Percentiles rank a stretch among this genome's conserved stretches.
Evolutionary conservation across 53 echinoderm and acorn worm species (phyloP).

Genomic region (Mesocentrotus franciscanus): DNA sequence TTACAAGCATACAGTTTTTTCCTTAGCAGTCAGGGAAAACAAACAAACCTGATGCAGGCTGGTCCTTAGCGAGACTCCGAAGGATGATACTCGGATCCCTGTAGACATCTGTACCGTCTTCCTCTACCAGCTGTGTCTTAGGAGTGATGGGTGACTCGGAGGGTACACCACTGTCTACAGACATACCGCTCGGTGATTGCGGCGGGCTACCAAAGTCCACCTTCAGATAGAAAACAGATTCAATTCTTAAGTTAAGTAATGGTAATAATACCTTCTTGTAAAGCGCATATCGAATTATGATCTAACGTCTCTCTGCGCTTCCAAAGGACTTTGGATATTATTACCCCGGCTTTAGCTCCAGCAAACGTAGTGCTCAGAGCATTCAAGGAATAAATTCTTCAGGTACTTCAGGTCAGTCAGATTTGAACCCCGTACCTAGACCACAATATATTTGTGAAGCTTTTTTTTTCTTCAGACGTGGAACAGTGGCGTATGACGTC

Average conservation of each 20-base stretch:
- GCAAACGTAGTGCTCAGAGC: too few species aligned
- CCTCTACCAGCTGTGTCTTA: neutral
- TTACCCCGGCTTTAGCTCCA: too few species aligned
- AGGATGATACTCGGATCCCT: constrained; percentile 60
- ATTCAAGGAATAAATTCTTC: too few species aligned
- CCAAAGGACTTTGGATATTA: too few species aligned
- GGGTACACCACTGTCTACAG: constrained; percentile 60
- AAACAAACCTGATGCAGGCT: neutral
- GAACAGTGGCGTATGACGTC: neutral
- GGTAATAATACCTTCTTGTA: neutral
- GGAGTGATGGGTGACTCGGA: constrained; percentile 12
- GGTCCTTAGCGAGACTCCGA: constrained; percentile 21
- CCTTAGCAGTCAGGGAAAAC: too few species aligned
- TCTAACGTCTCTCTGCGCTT: too few species aligned
- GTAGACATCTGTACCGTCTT: neutral
- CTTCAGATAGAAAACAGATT: neutral
- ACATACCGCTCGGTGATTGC: constrained; percentile 59
- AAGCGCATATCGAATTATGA: too few species aligned
- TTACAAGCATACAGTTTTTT: too few species aligned
- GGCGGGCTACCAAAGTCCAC: constrained; percentile 61
- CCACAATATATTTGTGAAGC: too few species aligned
- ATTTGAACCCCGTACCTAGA: neutral
- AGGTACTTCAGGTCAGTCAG: too few species aligned
- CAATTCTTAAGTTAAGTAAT: neutral
- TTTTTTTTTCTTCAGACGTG: neutral